These are phyloP conservation scores for Lamellibrachia satsuma DNA, from an alignment of 2,888 invertebrate genomes.

Conservation along the genomic window DNA sequence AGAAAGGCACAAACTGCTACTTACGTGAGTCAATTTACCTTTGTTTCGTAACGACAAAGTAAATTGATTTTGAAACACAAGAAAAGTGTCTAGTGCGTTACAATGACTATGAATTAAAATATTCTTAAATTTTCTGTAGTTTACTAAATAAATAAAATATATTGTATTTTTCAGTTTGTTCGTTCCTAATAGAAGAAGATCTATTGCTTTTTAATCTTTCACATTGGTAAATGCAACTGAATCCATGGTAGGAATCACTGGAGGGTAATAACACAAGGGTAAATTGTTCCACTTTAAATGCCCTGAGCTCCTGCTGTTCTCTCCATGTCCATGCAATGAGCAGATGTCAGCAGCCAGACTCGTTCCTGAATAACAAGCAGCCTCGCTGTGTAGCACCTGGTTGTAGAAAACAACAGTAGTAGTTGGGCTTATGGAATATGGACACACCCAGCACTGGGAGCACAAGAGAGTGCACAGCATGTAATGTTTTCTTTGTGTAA, in stretches of 20 bases:
- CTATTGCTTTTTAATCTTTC: neutral
- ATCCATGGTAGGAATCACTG: neutral
- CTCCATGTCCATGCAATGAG: neutral
- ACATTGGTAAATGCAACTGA: neutral
- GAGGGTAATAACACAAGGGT: neutral
- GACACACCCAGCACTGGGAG: neutral
- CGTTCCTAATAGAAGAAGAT: neutral
- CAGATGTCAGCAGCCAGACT: neutral
- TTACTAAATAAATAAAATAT: neutral
- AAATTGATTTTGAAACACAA: too few relatives aligned
- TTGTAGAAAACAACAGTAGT: neutral
- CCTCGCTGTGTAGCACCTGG: neutral
- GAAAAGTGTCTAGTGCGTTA: too few relatives aligned
- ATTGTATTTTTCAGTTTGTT: neutral
- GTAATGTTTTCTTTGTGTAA: neutral
- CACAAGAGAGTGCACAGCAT: too few relatives aligned
- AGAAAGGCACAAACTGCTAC: neutral
- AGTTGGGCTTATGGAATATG: constrained; percentile 3
- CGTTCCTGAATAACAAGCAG: neutral
- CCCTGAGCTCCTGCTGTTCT: neutral
- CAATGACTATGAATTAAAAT: too few relatives aligned
- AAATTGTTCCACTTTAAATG: neutral
- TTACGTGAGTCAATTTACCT: neutral
- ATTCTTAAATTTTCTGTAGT: neutral
- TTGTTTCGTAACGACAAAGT: too few relatives aligned